phyloP scores from a whole-genome alignment of 2,888 invertebrate genomes.

The Steromphala cineraria region DNA sequence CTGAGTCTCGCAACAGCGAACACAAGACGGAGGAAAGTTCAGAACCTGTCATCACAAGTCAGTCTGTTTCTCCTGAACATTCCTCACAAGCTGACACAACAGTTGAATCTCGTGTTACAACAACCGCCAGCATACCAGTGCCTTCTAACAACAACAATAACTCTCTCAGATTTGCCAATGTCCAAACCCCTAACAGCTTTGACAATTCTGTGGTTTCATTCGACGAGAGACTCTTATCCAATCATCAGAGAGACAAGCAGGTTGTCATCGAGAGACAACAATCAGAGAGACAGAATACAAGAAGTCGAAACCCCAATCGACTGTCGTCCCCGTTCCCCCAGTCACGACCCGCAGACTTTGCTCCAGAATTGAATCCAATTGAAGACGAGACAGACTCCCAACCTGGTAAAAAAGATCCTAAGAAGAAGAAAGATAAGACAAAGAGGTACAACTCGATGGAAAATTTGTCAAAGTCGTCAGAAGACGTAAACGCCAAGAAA shows the following conservation, averaged over 20 bases:
- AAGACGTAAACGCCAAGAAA: slow-evolving; percentile 36
- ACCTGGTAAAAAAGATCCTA: neutral
- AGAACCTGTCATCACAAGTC: neutral
- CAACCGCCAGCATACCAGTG: neutral
- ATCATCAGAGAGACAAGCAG: neutral
- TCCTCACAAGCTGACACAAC: neutral
- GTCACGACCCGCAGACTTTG: neutral
- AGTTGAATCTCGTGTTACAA: neutral
- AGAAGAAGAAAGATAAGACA: slow-evolving; percentile 19
- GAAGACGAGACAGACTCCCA: neutral
- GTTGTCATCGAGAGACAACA: neutral
- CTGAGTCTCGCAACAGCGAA: slow-evolving; percentile 9
- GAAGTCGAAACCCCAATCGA: neutral
- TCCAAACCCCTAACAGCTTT: neutral
- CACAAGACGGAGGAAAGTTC: neutral
- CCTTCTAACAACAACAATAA: neutral
- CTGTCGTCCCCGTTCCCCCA: neutral
- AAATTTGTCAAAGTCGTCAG: slow-evolving; percentile 13
- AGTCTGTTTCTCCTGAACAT: neutral
- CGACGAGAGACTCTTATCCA: slow-evolving; percentile 1
- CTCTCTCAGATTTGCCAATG: neutral
- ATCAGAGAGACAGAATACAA: neutral
- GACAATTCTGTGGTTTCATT: slow-evolving; percentile 3
- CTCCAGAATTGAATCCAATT: neutral
- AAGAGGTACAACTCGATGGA: slow-evolving; percentile 25